Evolutionary conservation across 2,113 vertebrate genomes (phyloP).

Genomic region (Glareola pratincola): DNA sequence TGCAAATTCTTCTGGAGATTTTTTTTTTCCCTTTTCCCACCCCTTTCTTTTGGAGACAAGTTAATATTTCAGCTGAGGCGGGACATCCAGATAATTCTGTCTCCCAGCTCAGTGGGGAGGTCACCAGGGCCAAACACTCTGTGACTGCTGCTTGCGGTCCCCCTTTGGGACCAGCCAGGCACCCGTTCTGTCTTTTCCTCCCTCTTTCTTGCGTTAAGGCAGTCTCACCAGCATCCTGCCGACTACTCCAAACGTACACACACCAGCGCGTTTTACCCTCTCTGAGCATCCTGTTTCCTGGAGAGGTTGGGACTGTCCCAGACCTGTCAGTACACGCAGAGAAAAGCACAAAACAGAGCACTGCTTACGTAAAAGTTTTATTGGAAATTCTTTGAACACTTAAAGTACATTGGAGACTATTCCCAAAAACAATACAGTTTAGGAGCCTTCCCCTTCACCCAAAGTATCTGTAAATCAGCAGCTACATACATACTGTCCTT

Average conservation of each 20-base stretch:
- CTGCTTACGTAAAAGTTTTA: conserved; percentile 76
- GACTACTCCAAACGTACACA: neutral
- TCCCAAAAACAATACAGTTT: conserved; percentile 59
- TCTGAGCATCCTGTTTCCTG: neutral
- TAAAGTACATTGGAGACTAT: conserved; percentile 57
- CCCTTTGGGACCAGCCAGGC: neutral
- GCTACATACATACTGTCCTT: conserved; percentile 17
- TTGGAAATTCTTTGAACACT: conserved; percentile 72
- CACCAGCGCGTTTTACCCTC: neutral
- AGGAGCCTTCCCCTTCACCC: conserved; percentile 34
- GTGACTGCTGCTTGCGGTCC: neutral
- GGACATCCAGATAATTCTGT: neutral
- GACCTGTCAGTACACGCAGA: neutral
- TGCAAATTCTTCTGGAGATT: neutral
- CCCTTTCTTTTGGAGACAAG: neutral
- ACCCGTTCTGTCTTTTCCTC: neutral
- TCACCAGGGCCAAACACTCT: neutral
- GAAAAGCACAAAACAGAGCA: neutral
- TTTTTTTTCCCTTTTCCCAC: neutral
- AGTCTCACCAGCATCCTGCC: neutral
- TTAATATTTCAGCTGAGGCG: neutral
- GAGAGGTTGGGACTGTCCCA: neutral
- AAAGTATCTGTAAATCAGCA: conserved; percentile 16
- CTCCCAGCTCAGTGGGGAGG: neutral
- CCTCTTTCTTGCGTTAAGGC: fast-evolving